Evolutionary conservation across 2,888 invertebrate genomes (phyloP).

Genomic region (Ophonus ardosiacus): DNA sequence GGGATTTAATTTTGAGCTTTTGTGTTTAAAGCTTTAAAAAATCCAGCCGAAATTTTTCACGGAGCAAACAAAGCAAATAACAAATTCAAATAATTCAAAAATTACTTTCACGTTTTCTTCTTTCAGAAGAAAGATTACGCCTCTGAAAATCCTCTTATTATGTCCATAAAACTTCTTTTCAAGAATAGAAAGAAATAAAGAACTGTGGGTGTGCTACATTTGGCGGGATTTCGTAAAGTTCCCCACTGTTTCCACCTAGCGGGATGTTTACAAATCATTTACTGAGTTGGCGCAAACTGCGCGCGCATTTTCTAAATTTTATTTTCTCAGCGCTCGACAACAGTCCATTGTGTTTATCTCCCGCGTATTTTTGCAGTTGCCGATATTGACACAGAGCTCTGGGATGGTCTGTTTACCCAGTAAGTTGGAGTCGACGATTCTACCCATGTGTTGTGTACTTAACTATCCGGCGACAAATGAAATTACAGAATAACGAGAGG

Average conservation of each 20-base stretch:
- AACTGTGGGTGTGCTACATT: not conserved
- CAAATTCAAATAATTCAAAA: conserved; percentile 43
- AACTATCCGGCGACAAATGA: conserved; percentile 37
- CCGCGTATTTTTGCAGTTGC: conserved; percentile 53
- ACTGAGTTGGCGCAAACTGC: too few relatives aligned
- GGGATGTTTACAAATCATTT: not conserved
- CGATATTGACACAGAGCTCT: conserved; percentile 31
- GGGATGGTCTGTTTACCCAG: conserved; percentile 11
- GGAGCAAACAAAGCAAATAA: conserved; percentile 25
- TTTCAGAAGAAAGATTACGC: conserved; percentile 43
- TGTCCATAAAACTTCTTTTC: conserved; percentile 55
- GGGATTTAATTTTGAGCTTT: not conserved
- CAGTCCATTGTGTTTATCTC: conserved; percentile 48
- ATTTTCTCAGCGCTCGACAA: not conserved
- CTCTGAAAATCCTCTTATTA: conserved; percentile 47
- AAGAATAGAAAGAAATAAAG: conserved; percentile 41
- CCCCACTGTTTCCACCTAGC: not conserved
- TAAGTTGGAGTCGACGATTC: not conserved
- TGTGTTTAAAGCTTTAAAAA: conserved; percentile 1
- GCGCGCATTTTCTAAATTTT: not conserved
- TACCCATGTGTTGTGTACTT: not conserved
- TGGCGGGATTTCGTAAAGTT: not conserved
- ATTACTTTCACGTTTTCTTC: conserved; percentile 40
- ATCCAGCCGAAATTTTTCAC: not conserved
- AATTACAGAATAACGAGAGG: conserved; percentile 51